A percentile compares a stretch with the other conserved stretches of the same genome.
These are phyloP conservation scores for Brenthis ino DNA, from an alignment of 2,888 invertebrate species.

Conservation along the genomic window DNA sequence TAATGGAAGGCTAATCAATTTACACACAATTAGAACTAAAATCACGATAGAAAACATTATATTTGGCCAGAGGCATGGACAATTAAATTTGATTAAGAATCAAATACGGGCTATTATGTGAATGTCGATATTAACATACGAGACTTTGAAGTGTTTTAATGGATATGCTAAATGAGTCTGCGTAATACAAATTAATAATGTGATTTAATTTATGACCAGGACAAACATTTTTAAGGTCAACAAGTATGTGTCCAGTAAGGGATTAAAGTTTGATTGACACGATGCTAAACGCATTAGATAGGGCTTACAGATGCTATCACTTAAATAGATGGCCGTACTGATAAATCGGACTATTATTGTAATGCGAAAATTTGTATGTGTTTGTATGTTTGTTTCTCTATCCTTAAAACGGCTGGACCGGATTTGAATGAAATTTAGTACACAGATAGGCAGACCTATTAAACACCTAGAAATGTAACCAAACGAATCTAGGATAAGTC, in stretches of 20 bases:
- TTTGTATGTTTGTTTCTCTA: too few species aligned
- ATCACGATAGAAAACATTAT: conserved; percentile 29
- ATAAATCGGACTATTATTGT: too few species aligned
- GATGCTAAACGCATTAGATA: not conserved
- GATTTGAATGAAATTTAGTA: too few species aligned
- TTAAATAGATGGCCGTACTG: too few species aligned
- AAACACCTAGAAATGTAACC: too few species aligned
- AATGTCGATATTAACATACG: conserved; percentile 45
- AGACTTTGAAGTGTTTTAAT: conserved; percentile 34
- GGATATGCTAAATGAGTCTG: conserved; percentile 30
- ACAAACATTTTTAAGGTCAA: conserved; percentile 14
- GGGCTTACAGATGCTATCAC: not conserved
- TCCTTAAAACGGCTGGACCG: too few species aligned
- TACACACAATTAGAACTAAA: conserved; percentile 26
- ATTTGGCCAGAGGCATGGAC: conserved; percentile 44
- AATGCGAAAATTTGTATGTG: too few species aligned
- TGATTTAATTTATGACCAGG: too few species aligned
- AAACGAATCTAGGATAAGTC: too few species aligned
- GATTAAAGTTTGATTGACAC: too few species aligned
- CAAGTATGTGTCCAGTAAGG: too few species aligned
- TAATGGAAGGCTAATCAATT: conserved; percentile 21
- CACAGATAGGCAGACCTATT: too few species aligned
- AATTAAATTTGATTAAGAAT: conserved; percentile 45
- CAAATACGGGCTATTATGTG: conserved; percentile 41
- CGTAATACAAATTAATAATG: not conserved